Conservation (phyloP, 2,113 vertebrate genomes). For the Chaetorhynchus papuensis region DNA sequence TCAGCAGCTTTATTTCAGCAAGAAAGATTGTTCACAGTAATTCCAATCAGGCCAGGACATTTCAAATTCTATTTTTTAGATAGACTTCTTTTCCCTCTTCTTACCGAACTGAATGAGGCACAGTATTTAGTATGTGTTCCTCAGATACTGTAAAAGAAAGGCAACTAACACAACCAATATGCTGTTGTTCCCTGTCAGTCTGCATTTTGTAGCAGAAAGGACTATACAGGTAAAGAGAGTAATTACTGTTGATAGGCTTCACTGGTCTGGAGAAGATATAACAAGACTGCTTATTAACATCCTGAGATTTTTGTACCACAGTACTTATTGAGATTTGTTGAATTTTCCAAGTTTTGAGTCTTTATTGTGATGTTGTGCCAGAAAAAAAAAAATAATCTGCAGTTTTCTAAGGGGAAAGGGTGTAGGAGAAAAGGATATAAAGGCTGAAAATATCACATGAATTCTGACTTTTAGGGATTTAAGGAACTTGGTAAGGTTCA, state of each 20-base stretch:
- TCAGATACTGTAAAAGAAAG: background rate
- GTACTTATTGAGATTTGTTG: background rate
- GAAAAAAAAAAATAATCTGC: background rate
- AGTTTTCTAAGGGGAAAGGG: background rate
- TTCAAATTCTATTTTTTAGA: background rate
- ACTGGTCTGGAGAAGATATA: background rate
- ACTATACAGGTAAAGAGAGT: background rate
- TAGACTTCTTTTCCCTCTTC: background rate
- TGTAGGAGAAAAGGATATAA: background rate
- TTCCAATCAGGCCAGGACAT: background rate
- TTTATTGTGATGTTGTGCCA: background rate
- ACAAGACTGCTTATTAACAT: background rate
- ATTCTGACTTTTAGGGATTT: background rate
- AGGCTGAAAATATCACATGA: background rate
- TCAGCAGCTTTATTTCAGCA: slow-evolving; percentile 55
- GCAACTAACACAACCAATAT: background rate
- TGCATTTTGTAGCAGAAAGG: background rate
- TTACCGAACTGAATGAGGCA: background rate
- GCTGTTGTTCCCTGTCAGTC: background rate
- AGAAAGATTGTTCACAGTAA: background rate
- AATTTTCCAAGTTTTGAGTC: background rate
- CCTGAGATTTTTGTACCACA: background rate
- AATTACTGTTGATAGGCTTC: background rate
- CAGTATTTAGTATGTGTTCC: background rate
- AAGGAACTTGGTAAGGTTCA: background rate